These are phyloP conservation scores for Formicarius rufipectus DNA, from an alignment of 2,113 vertebrate species.

Conservation along the genomic window DNA sequence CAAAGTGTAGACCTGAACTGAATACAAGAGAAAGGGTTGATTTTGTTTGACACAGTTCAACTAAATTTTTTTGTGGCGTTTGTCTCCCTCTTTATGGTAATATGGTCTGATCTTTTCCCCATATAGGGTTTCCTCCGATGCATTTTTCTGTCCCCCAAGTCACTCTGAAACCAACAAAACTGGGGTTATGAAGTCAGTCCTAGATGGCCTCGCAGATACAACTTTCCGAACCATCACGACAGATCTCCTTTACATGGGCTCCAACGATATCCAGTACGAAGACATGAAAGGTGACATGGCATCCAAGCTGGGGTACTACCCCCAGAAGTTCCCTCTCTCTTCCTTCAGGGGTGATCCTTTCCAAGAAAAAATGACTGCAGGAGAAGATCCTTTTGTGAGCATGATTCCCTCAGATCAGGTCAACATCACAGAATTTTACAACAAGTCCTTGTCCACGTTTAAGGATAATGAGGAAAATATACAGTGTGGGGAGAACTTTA, in stretches of 20 bases:
- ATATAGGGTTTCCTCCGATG: slow-evolving; percentile 62
- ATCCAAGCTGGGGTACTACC: slow-evolving; percentile 88
- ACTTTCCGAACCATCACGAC: slow-evolving; percentile 98
- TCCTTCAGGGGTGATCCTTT: slow-evolving; percentile 92
- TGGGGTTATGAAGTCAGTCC: slow-evolving; percentile 93
- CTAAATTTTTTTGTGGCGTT: background rate
- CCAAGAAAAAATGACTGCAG: slow-evolving; percentile 87
- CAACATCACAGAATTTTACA: slow-evolving; percentile 91
- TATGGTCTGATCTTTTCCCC: slow-evolving; percentile 55
- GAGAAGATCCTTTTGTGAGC: slow-evolving; percentile 85
- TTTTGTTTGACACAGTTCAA: background rate
- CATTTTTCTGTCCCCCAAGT: slow-evolving; percentile 32
- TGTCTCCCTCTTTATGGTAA: slow-evolving; percentile 29
- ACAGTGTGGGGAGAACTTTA: slow-evolving; percentile 98
- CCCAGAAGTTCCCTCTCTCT: slow-evolving; percentile 90
- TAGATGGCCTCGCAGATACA: slow-evolving; percentile 96
- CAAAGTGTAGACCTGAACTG: background rate
- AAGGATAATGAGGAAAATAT: slow-evolving; percentile 87
- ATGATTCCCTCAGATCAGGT: slow-evolving; percentile 85
- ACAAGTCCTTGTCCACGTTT: slow-evolving; percentile 82
- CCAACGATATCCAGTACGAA: slow-evolving; percentile 94
- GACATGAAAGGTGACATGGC: slow-evolving; percentile 84
- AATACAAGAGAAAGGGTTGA: background rate
- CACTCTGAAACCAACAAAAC: slow-evolving; percentile 57
- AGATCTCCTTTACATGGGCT: slow-evolving; percentile 91